These are phyloP conservation scores for Prionace glauca DNA, from an alignment of 2,797 vertebrate species.

Conservation along the genomic window DNA sequence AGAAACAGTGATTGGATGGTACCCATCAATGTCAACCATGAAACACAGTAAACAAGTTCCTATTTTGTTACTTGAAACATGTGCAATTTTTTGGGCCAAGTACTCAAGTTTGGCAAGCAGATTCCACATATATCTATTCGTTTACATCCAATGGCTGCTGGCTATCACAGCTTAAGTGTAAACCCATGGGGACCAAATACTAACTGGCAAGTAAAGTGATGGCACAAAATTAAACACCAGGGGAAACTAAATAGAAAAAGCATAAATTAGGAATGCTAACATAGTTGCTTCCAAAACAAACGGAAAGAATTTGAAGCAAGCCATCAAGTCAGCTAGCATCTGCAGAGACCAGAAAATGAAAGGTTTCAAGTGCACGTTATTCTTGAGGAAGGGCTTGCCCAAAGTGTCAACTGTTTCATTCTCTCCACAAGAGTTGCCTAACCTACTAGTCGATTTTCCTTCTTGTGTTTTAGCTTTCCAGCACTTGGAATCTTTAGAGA, in stretches of 20 bases:
- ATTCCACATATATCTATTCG: not conserved
- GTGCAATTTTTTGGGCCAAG: not conserved
- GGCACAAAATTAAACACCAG: not conserved
- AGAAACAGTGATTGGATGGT: not conserved
- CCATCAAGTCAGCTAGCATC: not conserved
- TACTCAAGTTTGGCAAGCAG: not conserved
- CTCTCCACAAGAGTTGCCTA: not conserved
- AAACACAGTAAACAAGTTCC: not conserved
- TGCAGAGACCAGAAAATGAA: not conserved
- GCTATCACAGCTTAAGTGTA: not conserved
- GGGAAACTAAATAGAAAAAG: not conserved
- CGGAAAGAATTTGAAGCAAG: not conserved
- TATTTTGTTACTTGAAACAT: not conserved
- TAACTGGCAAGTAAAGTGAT: not conserved
- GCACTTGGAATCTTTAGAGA: not conserved
- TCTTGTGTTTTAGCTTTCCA: not conserved
- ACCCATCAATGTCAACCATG: not conserved
- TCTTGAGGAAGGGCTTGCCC: not conserved
- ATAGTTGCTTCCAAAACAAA: not conserved
- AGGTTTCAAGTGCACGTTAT: not conserved
- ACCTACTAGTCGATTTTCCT: too few relatives aligned
- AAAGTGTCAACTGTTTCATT: not conserved
- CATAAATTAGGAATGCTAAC: not conserved
- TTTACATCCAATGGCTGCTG: not conserved
- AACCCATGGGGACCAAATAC: too few relatives aligned